Percentiles rank a stretch among this genome's conserved stretches.
These are phyloP conservation scores for Ophiothrix spiculata DNA, from an alignment of 35 echinoderm and acorn worm genomes.

Conservation along the genomic window DNA sequence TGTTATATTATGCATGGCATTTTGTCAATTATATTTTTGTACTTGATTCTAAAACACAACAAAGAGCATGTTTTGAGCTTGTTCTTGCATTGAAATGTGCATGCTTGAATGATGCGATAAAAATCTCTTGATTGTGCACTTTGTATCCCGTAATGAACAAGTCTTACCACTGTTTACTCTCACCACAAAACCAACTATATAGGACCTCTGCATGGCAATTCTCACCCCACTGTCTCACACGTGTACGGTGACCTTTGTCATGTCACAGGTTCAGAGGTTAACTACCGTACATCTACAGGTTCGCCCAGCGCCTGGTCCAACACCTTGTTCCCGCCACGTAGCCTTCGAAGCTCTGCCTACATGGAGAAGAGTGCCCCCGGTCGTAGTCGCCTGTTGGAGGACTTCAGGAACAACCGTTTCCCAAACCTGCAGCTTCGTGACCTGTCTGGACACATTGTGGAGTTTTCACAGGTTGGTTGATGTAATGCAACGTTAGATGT, in stretches of 20 bases:
- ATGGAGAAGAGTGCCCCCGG: conserved; percentile 99
- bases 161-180: too few species aligned
- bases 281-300: conserved; percentile 78
- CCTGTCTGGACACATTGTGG: conserved; percentile 89
- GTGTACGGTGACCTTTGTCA: neutral
- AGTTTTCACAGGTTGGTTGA: conserved; percentile 73
- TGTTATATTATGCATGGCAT: too few species aligned
- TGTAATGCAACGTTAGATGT: neutral
- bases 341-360: conserved; percentile 92
- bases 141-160: too few species aligned
- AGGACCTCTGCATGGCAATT: conserved; percentile 11
- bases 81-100: too few species aligned
- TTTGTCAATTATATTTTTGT: too few species aligned
- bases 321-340: conserved; percentile 93
- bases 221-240: too few species aligned
- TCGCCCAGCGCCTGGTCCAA: conserved; percentile 87
- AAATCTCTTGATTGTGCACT: too few species aligned
- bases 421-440: conserved; percentile 95
- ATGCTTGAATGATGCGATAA: too few species aligned
- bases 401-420: conserved; percentile 99
- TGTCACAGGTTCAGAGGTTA: conserved; percentile 70
- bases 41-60: too few species aligned
- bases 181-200: too few species aligned
- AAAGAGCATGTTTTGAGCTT: too few species aligned
- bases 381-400: conserved; percentile 91